These are phyloP conservation scores for Campodea augens DNA, from an alignment of 1,140 invertebrate species.

Conservation along the genomic window DNA sequence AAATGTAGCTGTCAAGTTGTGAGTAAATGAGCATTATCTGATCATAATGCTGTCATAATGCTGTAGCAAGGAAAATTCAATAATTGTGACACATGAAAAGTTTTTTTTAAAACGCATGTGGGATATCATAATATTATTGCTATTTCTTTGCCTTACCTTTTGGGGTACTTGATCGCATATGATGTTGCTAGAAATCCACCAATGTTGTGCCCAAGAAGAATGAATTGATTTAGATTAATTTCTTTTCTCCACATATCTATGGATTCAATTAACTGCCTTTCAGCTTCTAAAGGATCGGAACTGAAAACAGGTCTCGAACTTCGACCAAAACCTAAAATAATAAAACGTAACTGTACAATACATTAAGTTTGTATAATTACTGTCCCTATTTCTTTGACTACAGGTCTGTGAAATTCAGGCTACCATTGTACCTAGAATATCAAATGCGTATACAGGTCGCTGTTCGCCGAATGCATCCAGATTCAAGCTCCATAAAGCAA, in stretches of 20 bases:
- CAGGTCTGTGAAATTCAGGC: too few relatives aligned
- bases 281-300: conserved; percentile 54
- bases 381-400: too few relatives aligned
- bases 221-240: conserved; percentile 72
- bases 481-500: conserved; percentile 84
- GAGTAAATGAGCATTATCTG: too few relatives aligned
- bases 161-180: conserved; percentile 72
- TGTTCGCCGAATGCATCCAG: conserved; percentile 53
- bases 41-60: too few relatives aligned
- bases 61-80: too few relatives aligned
- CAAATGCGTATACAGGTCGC: conserved; percentile 81
- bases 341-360: too few relatives aligned
- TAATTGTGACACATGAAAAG: too few relatives aligned
- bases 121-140: too few relatives aligned
- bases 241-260: conserved; percentile 87
- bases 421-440: conserved; percentile 71
- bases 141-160: too few relatives aligned
- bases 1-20: too few relatives aligned
- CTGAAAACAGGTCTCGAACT: conserved; percentile 76
- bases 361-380: too few relatives aligned
- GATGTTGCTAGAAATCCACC: conserved; percentile 86
- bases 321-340: conserved; percentile 86
- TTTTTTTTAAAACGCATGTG: too few relatives aligned
- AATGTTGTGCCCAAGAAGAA: conserved; percentile 84
- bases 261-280: conserved; percentile 71